Evolutionary conservation across 2,888 invertebrate species (phyloP).

Genomic region (Keiferia lycopersicella): DNA sequence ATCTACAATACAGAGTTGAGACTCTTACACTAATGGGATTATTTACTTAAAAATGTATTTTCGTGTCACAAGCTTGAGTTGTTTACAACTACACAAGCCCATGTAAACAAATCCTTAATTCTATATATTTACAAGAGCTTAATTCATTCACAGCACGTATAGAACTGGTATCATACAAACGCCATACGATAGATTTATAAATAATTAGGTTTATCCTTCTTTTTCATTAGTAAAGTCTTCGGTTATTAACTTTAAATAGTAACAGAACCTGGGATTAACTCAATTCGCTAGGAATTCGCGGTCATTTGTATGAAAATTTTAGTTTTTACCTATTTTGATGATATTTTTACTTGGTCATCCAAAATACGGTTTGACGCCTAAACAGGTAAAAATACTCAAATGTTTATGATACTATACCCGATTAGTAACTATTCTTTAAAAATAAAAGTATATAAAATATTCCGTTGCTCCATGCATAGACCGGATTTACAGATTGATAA

Average conservation of each 20-base stretch:
- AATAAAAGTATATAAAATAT: too few relatives aligned
- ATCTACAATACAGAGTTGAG: constrained; percentile 4
- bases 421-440: too few relatives aligned
- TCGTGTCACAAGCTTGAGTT: constrained; percentile 3
- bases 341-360: too few relatives aligned
- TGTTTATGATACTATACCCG: too few relatives aligned
- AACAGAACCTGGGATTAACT: background rate
- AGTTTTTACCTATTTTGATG: background rate
- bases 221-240: constrained; percentile 25
- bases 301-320: constrained; percentile 10
- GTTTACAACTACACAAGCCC: constrained; percentile 31
- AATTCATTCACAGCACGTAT: constrained; percentile 54
- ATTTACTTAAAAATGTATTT: background rate
- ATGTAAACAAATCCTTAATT: constrained; percentile 42
- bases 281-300: background rate
- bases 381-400: too few relatives aligned
- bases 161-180: constrained; percentile 57
- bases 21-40: constrained; percentile 1
- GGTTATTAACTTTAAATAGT: background rate
- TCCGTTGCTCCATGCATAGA: too few relatives aligned
- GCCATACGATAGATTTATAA: constrained; percentile 34
- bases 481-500: too few relatives aligned
- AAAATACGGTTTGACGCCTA: too few relatives aligned
- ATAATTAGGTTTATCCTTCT: constrained; percentile 23
- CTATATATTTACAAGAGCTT: constrained; percentile 50